Evolutionary conservation across 2,888 invertebrate genomes (phyloP).

Genomic region (Germaria angustata): DNA sequence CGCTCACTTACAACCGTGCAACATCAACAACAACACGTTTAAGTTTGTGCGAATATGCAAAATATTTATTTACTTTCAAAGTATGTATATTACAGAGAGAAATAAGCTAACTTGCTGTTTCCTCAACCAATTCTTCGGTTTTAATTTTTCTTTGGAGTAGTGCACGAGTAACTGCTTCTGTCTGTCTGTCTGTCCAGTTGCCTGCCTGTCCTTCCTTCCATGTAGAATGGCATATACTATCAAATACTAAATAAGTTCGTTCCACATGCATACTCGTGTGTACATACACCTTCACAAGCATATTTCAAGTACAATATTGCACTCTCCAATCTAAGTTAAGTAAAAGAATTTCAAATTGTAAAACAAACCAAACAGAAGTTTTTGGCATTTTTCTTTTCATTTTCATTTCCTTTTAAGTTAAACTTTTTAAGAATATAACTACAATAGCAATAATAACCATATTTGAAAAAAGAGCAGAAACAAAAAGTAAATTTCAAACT

Average conservation of each 20-base stretch:
- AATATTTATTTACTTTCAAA: conserved; percentile 47
- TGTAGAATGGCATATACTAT: conserved; percentile 21
- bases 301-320: conserved; percentile 36
- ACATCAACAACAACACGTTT: neutral
- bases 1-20: neutral
- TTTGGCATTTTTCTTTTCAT: conserved; percentile 57
- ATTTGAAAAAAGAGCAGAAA: conserved; percentile 25
- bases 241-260: conserved; percentile 24
- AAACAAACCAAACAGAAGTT: conserved; percentile 64
- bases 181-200: neutral
- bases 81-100: conserved; percentile 49
- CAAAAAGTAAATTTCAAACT: conserved; percentile 43
- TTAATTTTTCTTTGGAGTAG: conserved; percentile 17
- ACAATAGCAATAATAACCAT: conserved; percentile 50
- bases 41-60: conserved; percentile 3
- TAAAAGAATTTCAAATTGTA: conserved; percentile 61
- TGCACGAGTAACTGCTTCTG: neutral
- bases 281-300: neutral
- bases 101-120: conserved; percentile 56
- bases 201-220: neutral
- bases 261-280: neutral
- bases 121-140: conserved; percentile 52
- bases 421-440: conserved; percentile 39
- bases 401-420: conserved; percentile 43
- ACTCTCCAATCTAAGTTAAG: conserved; percentile 50